phyloP scores from a whole-genome alignment of 2,113 vertebrate genomes.

The Martes martes region DNA sequence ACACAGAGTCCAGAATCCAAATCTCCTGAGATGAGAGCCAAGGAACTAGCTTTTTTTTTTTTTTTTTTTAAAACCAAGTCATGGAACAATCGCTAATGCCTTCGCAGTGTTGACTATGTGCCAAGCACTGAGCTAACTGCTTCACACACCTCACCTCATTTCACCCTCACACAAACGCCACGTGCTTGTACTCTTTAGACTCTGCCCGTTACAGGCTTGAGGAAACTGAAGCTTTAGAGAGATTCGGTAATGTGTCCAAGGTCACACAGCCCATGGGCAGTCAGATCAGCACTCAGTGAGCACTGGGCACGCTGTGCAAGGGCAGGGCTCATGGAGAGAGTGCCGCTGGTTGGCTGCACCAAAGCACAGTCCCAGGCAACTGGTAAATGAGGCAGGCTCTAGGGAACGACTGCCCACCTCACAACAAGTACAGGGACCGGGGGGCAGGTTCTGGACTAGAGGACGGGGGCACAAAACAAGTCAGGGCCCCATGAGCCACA shows the following conservation, averaged over 20 bases:
- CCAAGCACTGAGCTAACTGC: background rate
- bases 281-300: background rate
- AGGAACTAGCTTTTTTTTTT: no score
- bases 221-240: background rate
- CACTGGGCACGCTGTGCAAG: no score
- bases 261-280: background rate
- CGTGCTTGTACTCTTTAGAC: fast-evolving
- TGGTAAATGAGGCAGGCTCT: background rate
- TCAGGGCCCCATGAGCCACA: background rate
- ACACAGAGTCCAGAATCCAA: background rate
- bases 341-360: background rate
- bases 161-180: background rate
- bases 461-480: no score
- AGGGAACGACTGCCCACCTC: fast-evolving
- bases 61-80: no score
- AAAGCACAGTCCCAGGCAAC: no score
- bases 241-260: no score
- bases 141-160: background rate
- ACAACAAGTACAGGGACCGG: background rate
- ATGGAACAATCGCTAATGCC: no score
- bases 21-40: background rate
- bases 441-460: background rate
- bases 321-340: background rate
- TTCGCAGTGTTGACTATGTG: background rate
- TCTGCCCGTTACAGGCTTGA: background rate